A percentile compares a stretch with the other conserved stretches of the same genome.
Evolutionary conservation across 2,888 invertebrate species (phyloP).

Genomic region (Leptopilina myrica): DNA sequence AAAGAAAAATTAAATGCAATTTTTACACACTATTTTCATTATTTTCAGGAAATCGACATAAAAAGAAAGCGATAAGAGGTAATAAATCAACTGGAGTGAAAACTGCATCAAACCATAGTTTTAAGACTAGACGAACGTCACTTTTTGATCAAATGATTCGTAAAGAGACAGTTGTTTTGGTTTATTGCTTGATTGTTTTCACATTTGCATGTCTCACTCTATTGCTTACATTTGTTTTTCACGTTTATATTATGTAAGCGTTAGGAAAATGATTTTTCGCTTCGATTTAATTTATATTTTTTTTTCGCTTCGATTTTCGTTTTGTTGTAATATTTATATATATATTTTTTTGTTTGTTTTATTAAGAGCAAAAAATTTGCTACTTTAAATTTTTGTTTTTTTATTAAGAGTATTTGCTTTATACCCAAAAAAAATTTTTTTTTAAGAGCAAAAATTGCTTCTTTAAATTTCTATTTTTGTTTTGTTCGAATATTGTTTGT

Average conservation of each 20-base stretch:
- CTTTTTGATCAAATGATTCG: slow-evolving; percentile 69
- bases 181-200: slow-evolving; percentile 70
- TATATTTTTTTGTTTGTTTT: slow-evolving; percentile 54
- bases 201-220: slow-evolving; percentile 70
- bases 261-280: slow-evolving; percentile 29
- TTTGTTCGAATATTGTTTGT: not conserved
- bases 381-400: slow-evolving; percentile 40
- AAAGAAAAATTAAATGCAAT: not conserved
- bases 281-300: slow-evolving; percentile 48
- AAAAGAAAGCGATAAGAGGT: slow-evolving; percentile 74
- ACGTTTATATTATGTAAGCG: slow-evolving; percentile 64
- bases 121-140: slow-evolving; percentile 69
- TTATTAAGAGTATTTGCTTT: not conserved
- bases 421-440: not conserved
- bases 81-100: slow-evolving; percentile 68
- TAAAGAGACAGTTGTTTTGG: slow-evolving; percentile 68
- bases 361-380: slow-evolving; percentile 41
- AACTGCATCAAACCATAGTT: slow-evolving; percentile 65
- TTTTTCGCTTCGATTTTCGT: slow-evolving; percentile 44
- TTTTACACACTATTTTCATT: slow-evolving; percentile 18
- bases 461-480: slow-evolving; percentile 38
- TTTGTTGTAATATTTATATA: slow-evolving; percentile 51
- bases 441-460: slow-evolving; percentile 36
- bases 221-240: slow-evolving; percentile 70
- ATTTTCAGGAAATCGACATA: slow-evolving; percentile 72